Evolutionary conservation across 2,797 vertebrate species (phyloP).

Genomic region (Neosilurus hyrtlii): DNA sequence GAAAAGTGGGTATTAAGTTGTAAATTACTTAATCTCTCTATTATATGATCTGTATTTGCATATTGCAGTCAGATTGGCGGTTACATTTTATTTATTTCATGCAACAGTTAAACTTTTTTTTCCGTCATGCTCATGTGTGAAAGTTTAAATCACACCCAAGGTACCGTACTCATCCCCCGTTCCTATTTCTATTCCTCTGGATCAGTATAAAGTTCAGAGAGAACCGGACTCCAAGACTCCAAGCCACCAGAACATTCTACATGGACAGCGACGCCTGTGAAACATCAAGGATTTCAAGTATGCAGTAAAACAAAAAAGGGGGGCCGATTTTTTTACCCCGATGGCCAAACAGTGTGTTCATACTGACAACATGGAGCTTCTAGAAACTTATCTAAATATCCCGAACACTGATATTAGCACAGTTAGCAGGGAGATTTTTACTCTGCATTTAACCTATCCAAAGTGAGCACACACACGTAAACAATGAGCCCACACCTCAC

Average conservation of each 20-base stretch:
- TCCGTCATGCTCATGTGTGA: not conserved
- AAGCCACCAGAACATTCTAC: not conserved
- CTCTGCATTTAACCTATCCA: too few relatives aligned
- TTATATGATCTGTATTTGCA: not conserved
- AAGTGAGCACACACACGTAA: too few relatives aligned
- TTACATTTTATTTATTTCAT: not conserved
- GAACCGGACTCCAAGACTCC: not conserved
- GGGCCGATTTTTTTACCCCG: not conserved
- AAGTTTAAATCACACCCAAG: too few relatives aligned
- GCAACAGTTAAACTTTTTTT: not conserved
- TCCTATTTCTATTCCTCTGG: not conserved
- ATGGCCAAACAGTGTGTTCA: not conserved
- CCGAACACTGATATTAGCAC: too few relatives aligned
- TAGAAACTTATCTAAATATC: too few relatives aligned
- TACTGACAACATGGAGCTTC: not conserved
- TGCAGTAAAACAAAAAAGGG: too few relatives aligned
- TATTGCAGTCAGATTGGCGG: not conserved
- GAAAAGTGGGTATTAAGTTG: too few relatives aligned
- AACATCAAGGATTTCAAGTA: too few relatives aligned
- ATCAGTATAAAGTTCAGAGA: not conserved
- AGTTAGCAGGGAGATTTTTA: too few relatives aligned
- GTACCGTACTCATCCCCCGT: not conserved
- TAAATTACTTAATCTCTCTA: too few relatives aligned
- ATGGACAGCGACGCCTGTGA: not conserved
- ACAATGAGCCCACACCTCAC: too few relatives aligned